Evolutionary conservation across 2,113 vertebrate genomes (phyloP).

Genomic region (Solenodon paradoxus): DNA sequence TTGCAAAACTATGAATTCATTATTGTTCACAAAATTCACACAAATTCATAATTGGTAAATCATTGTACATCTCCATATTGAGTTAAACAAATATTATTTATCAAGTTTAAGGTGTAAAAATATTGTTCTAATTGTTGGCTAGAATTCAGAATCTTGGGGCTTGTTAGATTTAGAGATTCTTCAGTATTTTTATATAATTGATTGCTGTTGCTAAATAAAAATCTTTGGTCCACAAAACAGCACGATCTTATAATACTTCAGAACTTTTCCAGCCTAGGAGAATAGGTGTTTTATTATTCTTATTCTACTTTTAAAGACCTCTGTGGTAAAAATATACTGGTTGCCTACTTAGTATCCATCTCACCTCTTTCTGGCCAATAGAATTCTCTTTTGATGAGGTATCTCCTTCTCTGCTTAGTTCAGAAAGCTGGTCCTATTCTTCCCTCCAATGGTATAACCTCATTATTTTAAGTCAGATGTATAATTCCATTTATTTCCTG

Average conservation of each 20-base stretch:
- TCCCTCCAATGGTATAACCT: not conserved
- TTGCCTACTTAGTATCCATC: not conserved
- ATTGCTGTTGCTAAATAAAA: not conserved
- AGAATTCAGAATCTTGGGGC: not conserved
- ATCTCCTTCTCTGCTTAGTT: not conserved
- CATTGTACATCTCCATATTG: not conserved
- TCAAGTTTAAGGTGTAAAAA: not conserved
- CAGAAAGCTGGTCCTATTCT: not conserved
- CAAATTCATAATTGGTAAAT: not conserved
- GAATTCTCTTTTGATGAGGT: not conserved
- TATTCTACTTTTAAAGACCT: not conserved
- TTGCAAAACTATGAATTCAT: not conserved
- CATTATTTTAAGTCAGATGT: not conserved
- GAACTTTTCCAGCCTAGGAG: not conserved
- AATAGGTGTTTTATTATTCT: not conserved
- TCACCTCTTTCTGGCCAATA: not conserved
- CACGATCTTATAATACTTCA: not conserved
- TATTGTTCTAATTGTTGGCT: not conserved
- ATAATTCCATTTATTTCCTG: not conserved
- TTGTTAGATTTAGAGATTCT: not conserved
- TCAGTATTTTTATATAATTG: not conserved
- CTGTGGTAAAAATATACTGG: not conserved
- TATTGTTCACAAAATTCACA: not conserved
- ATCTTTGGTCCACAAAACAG: not conserved
- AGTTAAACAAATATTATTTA: not conserved